phyloP scores from a whole-genome alignment of 2,797 vertebrate species.

The Esox masquinongy region DNA sequence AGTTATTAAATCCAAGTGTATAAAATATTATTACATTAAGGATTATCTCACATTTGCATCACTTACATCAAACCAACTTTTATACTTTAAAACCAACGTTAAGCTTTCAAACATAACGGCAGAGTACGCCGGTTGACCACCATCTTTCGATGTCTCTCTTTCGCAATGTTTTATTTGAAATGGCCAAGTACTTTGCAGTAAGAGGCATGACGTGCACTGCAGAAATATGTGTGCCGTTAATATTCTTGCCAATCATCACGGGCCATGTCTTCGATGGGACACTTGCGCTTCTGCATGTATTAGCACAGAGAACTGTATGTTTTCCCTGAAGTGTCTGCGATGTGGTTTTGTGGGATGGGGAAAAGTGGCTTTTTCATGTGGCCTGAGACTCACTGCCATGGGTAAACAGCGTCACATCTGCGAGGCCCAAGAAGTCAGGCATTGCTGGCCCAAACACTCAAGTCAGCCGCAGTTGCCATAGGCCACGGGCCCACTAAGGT shows the following conservation, averaged over 20 bases:
- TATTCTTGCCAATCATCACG: not conserved
- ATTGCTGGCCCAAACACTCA: not conserved
- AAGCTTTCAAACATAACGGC: not conserved
- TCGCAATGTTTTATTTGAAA: not conserved
- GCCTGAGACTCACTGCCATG: not conserved
- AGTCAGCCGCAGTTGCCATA: not conserved
- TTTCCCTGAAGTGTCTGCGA: not conserved
- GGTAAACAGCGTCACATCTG: not conserved
- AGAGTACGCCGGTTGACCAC: not conserved
- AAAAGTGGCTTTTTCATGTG: not conserved
- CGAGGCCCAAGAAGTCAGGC: not conserved
- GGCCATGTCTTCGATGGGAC: not conserved
- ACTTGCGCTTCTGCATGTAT: not conserved
- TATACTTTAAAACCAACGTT: not conserved
- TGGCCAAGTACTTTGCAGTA: not conserved
- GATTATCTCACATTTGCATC: not conserved
- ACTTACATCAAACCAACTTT: not conserved
- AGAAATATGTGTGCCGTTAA: not conserved
- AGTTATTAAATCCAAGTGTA: too few relatives aligned
- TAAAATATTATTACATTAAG: not conserved
- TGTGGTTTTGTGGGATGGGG: not conserved
- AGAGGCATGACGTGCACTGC: not conserved
- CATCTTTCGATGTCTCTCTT: not conserved
- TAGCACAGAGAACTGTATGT: not conserved
- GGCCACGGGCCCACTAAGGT: not conserved